Base-by-base conservation (phyloP, 2,113 vertebrate species). In the Heterotis niloticus region DNA sequence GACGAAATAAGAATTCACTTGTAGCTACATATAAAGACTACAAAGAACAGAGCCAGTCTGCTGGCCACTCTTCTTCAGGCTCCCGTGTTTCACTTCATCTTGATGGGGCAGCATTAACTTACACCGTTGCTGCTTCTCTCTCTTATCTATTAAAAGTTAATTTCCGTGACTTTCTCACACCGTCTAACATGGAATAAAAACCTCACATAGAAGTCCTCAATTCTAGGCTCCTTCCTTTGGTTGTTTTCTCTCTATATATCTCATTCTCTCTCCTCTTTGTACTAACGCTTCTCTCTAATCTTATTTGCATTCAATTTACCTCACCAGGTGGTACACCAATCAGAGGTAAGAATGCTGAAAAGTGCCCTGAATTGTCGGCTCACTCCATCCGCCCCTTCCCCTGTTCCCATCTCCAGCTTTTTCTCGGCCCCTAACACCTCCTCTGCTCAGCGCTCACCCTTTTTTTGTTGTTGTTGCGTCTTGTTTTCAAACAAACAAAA, bases 261-360 rank as follows among this genome's bases (percentile, higher is more conserved):
- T 84, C 87, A 93, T 89, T 93, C 87, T 90, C 91, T 92, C 86
- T 90, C 92, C 87, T 88, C 90, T 88, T 68, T 93, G 88, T 92
- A 95, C 95, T 97, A 98, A 98, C 93, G 86, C 88, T 95, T 96
- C 89, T 99, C 90, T 98, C 93, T 96, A 93, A 96, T 98, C 94
- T 95, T 96, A 95, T 98, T 98, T 99, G 96, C 96, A 96, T 98
- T 97, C 94, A 95, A 91, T 96, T 96, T 95, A 98, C 96, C 96
- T 98, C 94, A 91, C 96, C 96, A 99, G 97, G 97, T 98, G 97
- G 97, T 97, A 98, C 97, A 94, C 96, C 96, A 92, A 98, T 99
- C 94, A 94, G 96, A 99, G 97, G 97, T 99, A 99, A 99, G 97
- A 97, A 96, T 96, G 95, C 95, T 92, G 89, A 92, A 90, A 92